phyloP scores from a whole-genome alignment of 2,113 vertebrate species.

The Pipra filicauda region DNA sequence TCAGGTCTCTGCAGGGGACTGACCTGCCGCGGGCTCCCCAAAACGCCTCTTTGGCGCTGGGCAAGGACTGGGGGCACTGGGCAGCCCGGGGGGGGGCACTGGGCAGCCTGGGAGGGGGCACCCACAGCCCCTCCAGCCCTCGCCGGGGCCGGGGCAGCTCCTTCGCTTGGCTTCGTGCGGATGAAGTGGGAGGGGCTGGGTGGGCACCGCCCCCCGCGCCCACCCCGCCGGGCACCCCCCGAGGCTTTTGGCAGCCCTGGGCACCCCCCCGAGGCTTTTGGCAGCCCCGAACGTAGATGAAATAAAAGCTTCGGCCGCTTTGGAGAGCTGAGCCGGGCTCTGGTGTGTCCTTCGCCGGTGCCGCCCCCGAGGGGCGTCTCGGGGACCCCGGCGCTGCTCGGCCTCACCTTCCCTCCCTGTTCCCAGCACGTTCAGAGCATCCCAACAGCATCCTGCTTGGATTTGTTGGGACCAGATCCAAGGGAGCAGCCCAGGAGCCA shows the following conservation, averaged over 20 bases:
- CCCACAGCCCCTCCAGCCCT: background rate
- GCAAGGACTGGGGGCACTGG: background rate
- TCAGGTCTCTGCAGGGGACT: background rate
- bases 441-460: background rate
- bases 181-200: background rate
- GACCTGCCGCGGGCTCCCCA: accelerated
- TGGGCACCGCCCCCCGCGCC: background rate
- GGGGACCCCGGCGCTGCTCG: background rate
- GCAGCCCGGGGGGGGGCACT: background rate
- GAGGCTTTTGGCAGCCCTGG: background rate
- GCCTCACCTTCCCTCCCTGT: accelerated
- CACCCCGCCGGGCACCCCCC: background rate
- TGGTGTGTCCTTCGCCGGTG: background rate
- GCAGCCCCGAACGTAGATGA: background rate
- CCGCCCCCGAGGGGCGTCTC: background rate
- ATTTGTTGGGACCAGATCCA: accelerated
- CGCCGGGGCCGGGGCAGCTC: background rate
- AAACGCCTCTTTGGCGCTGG: background rate
- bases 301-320: constrained; percentile 63
- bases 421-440: accelerated
- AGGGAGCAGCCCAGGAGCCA: background rate
- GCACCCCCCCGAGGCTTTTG: background rate
- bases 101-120: background rate
- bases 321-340: constrained; percentile 15
- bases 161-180: background rate